Conservation (phyloP, 2,797 vertebrate species). For the Acropternis orthonyx region DNA sequence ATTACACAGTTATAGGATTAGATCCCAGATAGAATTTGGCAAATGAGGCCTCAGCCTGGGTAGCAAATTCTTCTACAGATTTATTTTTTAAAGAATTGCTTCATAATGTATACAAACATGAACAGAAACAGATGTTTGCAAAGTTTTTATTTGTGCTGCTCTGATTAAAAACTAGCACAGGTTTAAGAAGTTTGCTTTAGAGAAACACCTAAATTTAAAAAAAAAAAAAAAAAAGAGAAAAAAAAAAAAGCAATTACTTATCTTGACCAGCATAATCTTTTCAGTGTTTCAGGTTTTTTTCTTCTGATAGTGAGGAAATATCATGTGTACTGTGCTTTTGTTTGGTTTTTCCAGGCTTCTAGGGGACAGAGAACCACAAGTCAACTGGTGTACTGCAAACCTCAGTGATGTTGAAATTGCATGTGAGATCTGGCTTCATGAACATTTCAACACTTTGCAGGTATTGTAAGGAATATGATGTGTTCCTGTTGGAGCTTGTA, state of each 20-base stretch:
- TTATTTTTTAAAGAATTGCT: neutral
- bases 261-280: neutral
- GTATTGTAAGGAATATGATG: neutral
- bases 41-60: neutral
- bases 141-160: conserved; percentile 10
- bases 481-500: neutral
- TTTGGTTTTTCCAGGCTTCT: neutral
- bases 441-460: neutral
- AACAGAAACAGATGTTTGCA: conserved; percentile 36
- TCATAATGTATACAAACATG: conserved; percentile 3
- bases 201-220: neutral
- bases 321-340: neutral
- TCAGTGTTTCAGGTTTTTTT: neutral
- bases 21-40: conserved; percentile 9
- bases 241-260: rapidly evolving
- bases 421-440: neutral
- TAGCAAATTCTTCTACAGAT: neutral
- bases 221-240: too few species aligned
- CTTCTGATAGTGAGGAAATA: neutral
- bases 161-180: conserved; percentile 11
- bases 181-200: neutral
- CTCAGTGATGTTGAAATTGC: neutral
- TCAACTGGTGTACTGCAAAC: neutral
- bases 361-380: neutral
- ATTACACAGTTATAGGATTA: conserved; percentile 13